A percentile compares a stretch with the other conserved stretches of the same genome.
Conservation (phyloP, 2,888 invertebrate species). For the Tortrix viridana region DNA sequence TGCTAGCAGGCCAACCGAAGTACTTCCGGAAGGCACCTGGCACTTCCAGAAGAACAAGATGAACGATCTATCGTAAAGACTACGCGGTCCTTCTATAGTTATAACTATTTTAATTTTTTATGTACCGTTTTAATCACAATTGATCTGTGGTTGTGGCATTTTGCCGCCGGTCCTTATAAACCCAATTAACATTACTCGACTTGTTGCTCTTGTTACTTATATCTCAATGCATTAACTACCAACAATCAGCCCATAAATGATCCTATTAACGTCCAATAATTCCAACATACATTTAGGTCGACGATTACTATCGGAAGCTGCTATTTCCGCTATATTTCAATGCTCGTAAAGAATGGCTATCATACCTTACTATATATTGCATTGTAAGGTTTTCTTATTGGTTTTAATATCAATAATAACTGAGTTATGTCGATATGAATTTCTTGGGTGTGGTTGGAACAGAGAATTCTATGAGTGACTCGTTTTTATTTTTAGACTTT, state of each 20-base stretch:
- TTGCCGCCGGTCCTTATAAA: background rate
- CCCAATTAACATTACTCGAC: background rate
- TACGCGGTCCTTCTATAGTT: no score
- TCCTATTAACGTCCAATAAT: conserved; percentile 11
- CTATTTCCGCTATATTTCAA: conserved; percentile 21
- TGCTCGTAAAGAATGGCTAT: conserved; percentile 22
- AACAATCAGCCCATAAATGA: conserved; percentile 21
- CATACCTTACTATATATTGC: conserved; percentile 29
- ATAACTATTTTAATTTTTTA: no score
- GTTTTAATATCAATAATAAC: conserved; percentile 36
- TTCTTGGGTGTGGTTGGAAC: conserved; percentile 1
- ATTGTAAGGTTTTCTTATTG: conserved; percentile 21
- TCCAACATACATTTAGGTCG: conserved; percentile 24
- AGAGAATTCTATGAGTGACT: conserved; percentile 13
- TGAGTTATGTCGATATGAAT: conserved; percentile 24
- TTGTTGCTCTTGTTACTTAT: background rate
- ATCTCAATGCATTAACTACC: background rate
- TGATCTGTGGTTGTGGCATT: no score
- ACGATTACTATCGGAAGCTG: conserved; percentile 27
- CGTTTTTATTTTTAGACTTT: background rate
- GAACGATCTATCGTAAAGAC: no score
- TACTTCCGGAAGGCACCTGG: no score
- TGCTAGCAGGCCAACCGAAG: no score
- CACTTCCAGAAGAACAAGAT: no score
- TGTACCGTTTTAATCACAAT: no score